Base-by-base conservation (phyloP, 2,888 invertebrate species). In the Chironomus tentans region DNA sequence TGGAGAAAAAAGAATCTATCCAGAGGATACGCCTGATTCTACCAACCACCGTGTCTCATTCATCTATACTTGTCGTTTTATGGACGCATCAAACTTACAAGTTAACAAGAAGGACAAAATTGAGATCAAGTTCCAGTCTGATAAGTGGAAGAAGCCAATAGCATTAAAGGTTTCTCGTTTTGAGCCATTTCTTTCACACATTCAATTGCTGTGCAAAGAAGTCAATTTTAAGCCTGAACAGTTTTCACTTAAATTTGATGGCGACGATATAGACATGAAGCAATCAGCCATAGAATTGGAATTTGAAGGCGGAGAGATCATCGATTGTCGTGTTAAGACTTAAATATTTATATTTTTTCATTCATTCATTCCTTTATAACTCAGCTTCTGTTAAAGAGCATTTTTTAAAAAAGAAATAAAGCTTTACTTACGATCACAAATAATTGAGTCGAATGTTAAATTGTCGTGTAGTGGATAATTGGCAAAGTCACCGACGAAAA, bases 401-500 rank as follows among this genome's bases (percentile, higher is more conserved):
- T 12, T 47, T 48, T 69, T 75, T 77, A 68, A 10, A n/a, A n/a
- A 68, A 38, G 70, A 76, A 15, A 21, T 46, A 68, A 77, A 72
- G 24, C 70, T 10, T 65, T 70, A 87, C 92, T 88, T 85, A 95
- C 95, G 99, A 84, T 99, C 99, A 46, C 98, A 97, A 77, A 99
- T 89, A 77, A 99, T 95, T 47, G 94, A 92, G 85, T 99, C 97
- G 80, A 98, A 91, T 80, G 87, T 84, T 46, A 93, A 81, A 0
- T 86, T 84, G 0, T 88, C 84, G 77, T 87, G 87, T 93, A 95
- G 96, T 80, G 95, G 84, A 0, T 91, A 90, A 79, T 89, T 87
- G 0, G 98, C 92, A 81, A 97, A 93, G 85, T 99, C 99, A 68
- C 95, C 94, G 2, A 98, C 92, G 2, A 98, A 81, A 0, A 95